Percentiles rank a stretch among this genome's conserved stretches.
Evolutionary conservation across 2,888 invertebrate genomes (phyloP).

Genomic region (Polymixis lichenea): DNA sequence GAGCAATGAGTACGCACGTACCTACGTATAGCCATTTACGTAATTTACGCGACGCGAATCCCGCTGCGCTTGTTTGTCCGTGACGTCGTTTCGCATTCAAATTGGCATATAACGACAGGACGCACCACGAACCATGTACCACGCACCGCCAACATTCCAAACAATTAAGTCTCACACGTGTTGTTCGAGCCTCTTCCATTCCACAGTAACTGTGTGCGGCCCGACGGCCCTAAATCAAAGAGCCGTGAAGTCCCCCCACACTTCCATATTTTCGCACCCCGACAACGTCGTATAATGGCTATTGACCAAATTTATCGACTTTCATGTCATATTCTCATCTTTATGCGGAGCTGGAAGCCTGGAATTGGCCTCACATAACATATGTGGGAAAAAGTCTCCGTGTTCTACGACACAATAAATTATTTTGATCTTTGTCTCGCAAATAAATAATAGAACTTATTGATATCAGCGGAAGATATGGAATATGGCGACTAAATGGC

Average conservation of each 20-base stretch:
- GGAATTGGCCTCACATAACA: constrained; percentile 81
- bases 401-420: constrained; percentile 76
- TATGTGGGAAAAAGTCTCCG: constrained; percentile 75
- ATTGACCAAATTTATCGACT: constrained; percentile 90
- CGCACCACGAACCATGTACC: constrained; percentile 49
- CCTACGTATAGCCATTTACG: constrained; percentile 23
- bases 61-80: constrained; percentile 56
- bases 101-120: constrained; percentile 64
- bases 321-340: constrained; percentile 88
- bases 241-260: constrained; percentile 84
- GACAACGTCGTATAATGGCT: constrained; percentile 88
- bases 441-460: constrained; percentile 71
- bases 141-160: constrained; percentile 55
- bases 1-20: constrained; percentile 9
- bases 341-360: constrained; percentile 81
- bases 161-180: constrained; percentile 63
- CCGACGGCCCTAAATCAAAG: constrained; percentile 86
- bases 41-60: constrained; percentile 52
- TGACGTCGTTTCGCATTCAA: constrained; percentile 65
- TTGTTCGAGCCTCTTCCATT: constrained; percentile 73
- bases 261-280: constrained; percentile 89
- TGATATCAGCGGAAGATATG: constrained; percentile 64
- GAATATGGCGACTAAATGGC: constrained; percentile 51
- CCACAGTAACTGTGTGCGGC: constrained; percentile 66
- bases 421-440: constrained; percentile 75